Conservation (phyloP, 2,888 invertebrate species). For the Drosophila prolongata region DNA sequence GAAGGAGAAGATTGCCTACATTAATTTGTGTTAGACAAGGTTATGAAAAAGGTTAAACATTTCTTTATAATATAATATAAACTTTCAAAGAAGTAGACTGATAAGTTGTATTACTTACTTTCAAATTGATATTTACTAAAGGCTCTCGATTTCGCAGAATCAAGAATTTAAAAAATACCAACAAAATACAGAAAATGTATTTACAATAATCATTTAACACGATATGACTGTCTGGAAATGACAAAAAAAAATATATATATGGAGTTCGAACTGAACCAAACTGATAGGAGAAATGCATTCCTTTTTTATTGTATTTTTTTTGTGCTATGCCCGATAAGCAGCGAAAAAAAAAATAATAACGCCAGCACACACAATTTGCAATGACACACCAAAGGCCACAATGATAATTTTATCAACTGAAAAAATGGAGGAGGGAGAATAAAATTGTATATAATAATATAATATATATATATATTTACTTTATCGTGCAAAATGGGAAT, state of each 20-base stretch:
- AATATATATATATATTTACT: constrained; percentile 60
- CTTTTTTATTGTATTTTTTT: constrained; percentile 64
- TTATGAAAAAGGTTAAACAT: neutral
- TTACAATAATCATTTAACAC: constrained; percentile 2
- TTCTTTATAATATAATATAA: too few species aligned
- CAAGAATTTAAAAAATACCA: neutral
- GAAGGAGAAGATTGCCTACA: constrained; percentile 11
- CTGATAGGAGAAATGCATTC: constrained; percentile 67
- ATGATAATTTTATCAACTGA: constrained; percentile 47
- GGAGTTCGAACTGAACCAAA: constrained; percentile 15
- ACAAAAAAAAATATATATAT: constrained; percentile 1
- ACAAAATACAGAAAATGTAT: neutral
- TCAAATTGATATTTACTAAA: neutral
- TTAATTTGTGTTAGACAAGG: neutral
- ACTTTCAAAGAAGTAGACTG: too few species aligned
- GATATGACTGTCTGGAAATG: constrained; percentile 14
- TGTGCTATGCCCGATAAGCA: constrained; percentile 63
- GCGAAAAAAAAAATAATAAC: constrained; percentile 39
- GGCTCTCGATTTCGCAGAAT: neutral
- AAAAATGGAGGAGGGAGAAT: constrained; percentile 1
- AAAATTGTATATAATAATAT: constrained; percentile 55
- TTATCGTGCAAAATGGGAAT: constrained; percentile 58
- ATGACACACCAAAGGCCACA: constrained; percentile 37
- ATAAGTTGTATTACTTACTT: neutral
- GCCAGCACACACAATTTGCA: constrained; percentile 31